Conservation (phyloP, 1,140 invertebrate species). For the Bombus superbus region DNA sequence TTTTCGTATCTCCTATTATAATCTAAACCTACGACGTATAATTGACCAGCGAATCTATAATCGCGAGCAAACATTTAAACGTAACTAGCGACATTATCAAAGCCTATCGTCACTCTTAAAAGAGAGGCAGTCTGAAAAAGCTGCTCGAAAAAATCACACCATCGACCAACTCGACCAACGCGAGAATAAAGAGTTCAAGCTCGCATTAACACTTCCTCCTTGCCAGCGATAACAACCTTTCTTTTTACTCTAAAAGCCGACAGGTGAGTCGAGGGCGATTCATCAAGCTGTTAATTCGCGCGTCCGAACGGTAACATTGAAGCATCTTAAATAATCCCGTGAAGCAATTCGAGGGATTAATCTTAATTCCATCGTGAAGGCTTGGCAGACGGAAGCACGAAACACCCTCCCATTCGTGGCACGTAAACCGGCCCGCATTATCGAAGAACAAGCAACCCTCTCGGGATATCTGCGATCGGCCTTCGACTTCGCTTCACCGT, state of each 20-base stretch:
- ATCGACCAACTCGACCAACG: no score
- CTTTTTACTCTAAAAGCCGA: neutral
- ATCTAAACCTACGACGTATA: no score
- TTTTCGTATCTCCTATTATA: no score
- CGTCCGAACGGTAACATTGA: neutral
- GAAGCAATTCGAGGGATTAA: slow-evolving; percentile 38
- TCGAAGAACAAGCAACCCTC: slow-evolving; percentile 42
- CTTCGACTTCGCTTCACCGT: slow-evolving; percentile 19
- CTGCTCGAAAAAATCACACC: no score
- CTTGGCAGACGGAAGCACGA: slow-evolving; percentile 15
- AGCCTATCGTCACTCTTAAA: no score
- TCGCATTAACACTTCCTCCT: no score
- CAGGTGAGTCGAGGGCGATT: slow-evolving; percentile 13
- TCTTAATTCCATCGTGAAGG: slow-evolving; percentile 37
- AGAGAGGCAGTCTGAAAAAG: no score
- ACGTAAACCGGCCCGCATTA: slow-evolving; percentile 40
- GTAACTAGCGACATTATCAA: no score
- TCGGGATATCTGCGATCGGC: slow-evolving; percentile 40
- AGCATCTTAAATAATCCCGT: slow-evolving; percentile 32
- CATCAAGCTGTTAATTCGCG: slow-evolving; percentile 12
- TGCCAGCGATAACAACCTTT: no score
- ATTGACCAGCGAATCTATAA: no score
- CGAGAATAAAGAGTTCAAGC: no score
- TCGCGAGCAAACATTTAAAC: no score
- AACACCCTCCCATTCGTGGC: slow-evolving; percentile 18